Percentiles rank a stretch among this genome's conserved stretches.
Conservation (phyloP, 2,888 invertebrate species). For the Drosophila phalerata region DNA sequence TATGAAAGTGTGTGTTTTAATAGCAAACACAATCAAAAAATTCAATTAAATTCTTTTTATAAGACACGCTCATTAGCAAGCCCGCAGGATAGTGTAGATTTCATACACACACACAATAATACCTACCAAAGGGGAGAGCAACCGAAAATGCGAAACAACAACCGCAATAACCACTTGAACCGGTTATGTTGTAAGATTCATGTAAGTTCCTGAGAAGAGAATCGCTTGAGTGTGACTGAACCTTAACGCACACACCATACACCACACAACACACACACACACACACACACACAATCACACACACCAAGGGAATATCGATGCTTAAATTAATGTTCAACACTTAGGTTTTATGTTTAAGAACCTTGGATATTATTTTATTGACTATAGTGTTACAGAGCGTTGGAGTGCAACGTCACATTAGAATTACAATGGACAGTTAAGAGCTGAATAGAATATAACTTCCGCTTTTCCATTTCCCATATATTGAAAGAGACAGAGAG, state of each 20-base stretch:
- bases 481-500: slow-evolving; percentile 13
- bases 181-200: slow-evolving; percentile 76
- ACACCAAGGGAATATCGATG: slow-evolving; percentile 14
- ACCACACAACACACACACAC: slow-evolving; percentile 2
- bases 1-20: slow-evolving; percentile 22
- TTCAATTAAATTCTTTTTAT: slow-evolving; percentile 30
- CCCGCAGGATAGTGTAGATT: slow-evolving; percentile 70
- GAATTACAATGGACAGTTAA: slow-evolving; percentile 70
- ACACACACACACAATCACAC: slow-evolving; percentile 13
- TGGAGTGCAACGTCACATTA: slow-evolving; percentile 53
- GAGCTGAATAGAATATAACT: slow-evolving; percentile 58
- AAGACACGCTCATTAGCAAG: slow-evolving; percentile 44
- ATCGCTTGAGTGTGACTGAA: slow-evolving; percentile 77
- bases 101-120: slow-evolving; percentile 38
- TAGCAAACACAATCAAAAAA: slow-evolving; percentile 15
- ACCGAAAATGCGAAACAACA: slow-evolving; percentile 69
- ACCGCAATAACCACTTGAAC: slow-evolving; percentile 65
- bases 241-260: slow-evolving; percentile 45
- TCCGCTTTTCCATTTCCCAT: slow-evolving; percentile 60
- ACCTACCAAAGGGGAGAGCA: slow-evolving; percentile 57
- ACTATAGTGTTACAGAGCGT: slow-evolving; percentile 35
- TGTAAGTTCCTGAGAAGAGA: slow-evolving; percentile 70
- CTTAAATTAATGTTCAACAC: slow-evolving; percentile 53
- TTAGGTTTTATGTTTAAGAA: slow-evolving; percentile 36
- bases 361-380: slow-evolving; percentile 59